phyloP scores from a whole-genome alignment of 2,113 vertebrate species.

The Misgurnus anguillicaudatus region DNA sequence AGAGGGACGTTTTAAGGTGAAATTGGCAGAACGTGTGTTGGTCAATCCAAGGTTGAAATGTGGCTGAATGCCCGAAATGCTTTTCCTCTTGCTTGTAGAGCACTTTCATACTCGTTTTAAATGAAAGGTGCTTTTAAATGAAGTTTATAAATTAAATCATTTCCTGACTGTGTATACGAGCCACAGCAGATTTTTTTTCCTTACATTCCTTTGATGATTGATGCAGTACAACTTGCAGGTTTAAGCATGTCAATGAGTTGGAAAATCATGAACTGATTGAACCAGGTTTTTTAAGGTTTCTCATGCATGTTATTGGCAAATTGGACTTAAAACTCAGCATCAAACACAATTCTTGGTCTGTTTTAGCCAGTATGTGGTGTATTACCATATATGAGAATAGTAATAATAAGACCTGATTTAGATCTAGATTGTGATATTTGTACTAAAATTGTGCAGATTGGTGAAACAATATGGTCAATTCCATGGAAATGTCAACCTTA shows the following conservation, averaged over 20 bases:
- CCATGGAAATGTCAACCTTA: no score
- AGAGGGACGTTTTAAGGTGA: conserved; percentile 28
- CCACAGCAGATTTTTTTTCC: background rate
- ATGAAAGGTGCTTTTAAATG: background rate
- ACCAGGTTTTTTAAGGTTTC: background rate
- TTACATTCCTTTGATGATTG: background rate
- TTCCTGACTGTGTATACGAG: background rate
- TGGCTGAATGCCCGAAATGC: conserved; percentile 39
- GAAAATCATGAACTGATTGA: background rate
- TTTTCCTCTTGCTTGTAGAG: conserved; percentile 13
- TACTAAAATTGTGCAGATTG: no score
- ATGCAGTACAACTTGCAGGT: background rate
- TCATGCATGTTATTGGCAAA: background rate
- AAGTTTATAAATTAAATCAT: background rate
- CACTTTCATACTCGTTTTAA: background rate
- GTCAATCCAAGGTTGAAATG: conserved; percentile 34
- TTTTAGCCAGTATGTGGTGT: no score
- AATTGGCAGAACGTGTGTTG: background rate
- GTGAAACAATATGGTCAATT: no score
- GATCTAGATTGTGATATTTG: no score
- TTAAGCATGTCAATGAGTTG: background rate
- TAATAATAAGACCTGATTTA: no score
- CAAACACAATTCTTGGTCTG: no score
- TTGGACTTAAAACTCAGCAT: no score
- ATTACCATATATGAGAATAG: no score